Conservation (phyloP, 2,888 invertebrate genomes). For the Pecten maximus region DNA sequence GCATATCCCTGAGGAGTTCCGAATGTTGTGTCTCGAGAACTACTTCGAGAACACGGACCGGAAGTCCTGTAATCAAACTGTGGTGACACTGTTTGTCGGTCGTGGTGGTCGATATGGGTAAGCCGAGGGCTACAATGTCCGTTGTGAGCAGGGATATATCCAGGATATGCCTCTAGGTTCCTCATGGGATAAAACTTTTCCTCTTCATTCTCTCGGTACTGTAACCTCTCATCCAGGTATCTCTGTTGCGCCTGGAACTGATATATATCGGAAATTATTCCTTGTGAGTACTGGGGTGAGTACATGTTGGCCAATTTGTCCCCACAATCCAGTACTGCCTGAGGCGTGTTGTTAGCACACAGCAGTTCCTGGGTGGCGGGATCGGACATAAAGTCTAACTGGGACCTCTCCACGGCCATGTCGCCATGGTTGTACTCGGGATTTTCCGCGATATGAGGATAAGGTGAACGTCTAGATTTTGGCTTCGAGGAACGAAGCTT, state of each 20-base stretch:
- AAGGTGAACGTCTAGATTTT: conserved; percentile 81
- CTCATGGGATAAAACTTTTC: conserved; percentile 70
- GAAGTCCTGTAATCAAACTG: conserved; percentile 64
- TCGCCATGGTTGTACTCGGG: conserved; percentile 65
- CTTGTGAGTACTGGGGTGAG: conserved; percentile 64
- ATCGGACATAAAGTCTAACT: conserved; percentile 57
- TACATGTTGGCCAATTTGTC: conserved; percentile 76
- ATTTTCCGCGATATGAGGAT: conserved; percentile 74
- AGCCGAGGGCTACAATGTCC: conserved; percentile 61
- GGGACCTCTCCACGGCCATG: conserved; percentile 49
- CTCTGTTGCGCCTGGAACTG: conserved; percentile 71
- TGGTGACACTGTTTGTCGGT: conserved; percentile 56
- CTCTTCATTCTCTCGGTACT: conserved; percentile 66
- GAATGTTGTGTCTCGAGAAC: conserved; percentile 72
- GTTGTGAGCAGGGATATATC: conserved; percentile 62
- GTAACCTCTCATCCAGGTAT: conserved; percentile 71
- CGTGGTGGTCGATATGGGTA: conserved; percentile 55
- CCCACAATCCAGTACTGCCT: conserved; percentile 66
- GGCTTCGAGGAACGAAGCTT: conserved; percentile 73
- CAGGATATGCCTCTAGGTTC: conserved; percentile 66
- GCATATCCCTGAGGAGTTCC: conserved; percentile 67
- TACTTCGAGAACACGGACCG: conserved; percentile 73
- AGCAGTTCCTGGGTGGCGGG: conserved; percentile 51
- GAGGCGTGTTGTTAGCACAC: conserved; percentile 62
- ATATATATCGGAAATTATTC: conserved; percentile 57